These are phyloP conservation scores for Hormaphis cornu DNA, from an alignment of 1,140 invertebrate genomes.

Conservation along the genomic window DNA sequence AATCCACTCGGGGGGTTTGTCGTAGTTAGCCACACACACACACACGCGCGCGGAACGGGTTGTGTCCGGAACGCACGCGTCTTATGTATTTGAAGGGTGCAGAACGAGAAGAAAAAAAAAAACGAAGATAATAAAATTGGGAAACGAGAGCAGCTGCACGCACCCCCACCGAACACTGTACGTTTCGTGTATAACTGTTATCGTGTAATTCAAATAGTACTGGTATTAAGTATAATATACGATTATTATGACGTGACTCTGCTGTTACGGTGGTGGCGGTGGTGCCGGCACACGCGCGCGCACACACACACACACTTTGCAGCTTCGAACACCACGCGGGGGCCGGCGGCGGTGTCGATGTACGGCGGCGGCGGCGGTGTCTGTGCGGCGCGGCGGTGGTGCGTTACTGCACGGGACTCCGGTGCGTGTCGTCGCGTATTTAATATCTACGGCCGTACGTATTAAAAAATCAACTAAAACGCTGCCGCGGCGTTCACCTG, in stretches of 20 bases:
- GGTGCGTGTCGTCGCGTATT: conserved; percentile 20
- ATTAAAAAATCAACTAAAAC: conserved; percentile 32
- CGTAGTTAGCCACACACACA: not conserved
- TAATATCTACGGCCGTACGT: conserved; percentile 21
- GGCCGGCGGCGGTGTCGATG: not conserved
- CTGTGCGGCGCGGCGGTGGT: not conserved
- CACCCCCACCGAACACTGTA: not conserved
- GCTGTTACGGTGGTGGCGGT: not conserved
- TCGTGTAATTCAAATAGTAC: not conserved
- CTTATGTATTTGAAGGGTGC: not conserved
- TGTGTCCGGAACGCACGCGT: not conserved
- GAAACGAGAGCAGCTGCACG: not conserved
- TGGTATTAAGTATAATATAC: not conserved
- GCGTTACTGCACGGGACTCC: not conserved
- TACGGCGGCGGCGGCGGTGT: not conserved
- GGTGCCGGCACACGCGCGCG: not conserved
- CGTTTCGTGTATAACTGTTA: not conserved
- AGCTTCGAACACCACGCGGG: not conserved
- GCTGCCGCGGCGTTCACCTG: conserved; percentile 30
- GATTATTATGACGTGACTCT: no score
- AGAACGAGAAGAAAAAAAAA: not conserved
- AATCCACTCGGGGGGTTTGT: not conserved
- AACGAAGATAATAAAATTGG: no score
- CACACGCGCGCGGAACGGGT: not conserved
- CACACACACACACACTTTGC: not conserved